Evolutionary conservation across 2,888 invertebrate species (phyloP).

Genomic region (Monopis laevigella): DNA sequence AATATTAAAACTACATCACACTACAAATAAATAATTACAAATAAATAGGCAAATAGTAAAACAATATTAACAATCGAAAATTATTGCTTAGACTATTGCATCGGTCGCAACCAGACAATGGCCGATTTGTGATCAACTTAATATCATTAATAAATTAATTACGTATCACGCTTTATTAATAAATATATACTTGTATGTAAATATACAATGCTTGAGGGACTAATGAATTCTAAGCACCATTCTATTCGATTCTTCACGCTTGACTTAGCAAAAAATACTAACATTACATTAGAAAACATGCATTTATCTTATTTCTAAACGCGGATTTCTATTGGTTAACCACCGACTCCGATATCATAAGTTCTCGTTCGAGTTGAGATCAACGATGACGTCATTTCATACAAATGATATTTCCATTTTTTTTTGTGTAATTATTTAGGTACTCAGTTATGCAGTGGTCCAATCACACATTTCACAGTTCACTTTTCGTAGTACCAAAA

Average conservation of each 20-base stretch:
- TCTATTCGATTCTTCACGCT: conserved; percentile 60
- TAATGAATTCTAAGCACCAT: conserved; percentile 58
- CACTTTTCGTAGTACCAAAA: too few species aligned
- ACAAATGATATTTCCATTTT: too few species aligned
- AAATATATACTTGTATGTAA: neutral
- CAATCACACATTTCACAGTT: too few species aligned
- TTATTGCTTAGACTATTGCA: conserved; percentile 4
- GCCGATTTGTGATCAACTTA: neutral
- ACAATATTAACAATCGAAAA: conserved; percentile 4
- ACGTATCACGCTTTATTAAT: conserved; percentile 2
- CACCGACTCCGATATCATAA: too few species aligned
- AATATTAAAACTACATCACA: conserved; percentile 57
- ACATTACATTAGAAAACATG: conserved; percentile 43
- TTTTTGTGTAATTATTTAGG: too few species aligned
- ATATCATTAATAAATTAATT: neutral
- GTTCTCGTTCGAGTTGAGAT: too few species aligned
- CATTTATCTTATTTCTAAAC: too few species aligned
- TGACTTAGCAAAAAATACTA: conserved; percentile 59
- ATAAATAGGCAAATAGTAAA: conserved; percentile 10
- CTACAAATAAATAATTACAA: conserved; percentile 47
- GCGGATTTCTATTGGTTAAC: neutral
- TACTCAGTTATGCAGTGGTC: too few species aligned
- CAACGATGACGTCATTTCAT: too few species aligned
- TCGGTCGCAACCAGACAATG: neutral
- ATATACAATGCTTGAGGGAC: conserved; percentile 1